Conservation (phyloP, 2,797 vertebrate genomes). For the Rhinogobio ventralis region DNA sequence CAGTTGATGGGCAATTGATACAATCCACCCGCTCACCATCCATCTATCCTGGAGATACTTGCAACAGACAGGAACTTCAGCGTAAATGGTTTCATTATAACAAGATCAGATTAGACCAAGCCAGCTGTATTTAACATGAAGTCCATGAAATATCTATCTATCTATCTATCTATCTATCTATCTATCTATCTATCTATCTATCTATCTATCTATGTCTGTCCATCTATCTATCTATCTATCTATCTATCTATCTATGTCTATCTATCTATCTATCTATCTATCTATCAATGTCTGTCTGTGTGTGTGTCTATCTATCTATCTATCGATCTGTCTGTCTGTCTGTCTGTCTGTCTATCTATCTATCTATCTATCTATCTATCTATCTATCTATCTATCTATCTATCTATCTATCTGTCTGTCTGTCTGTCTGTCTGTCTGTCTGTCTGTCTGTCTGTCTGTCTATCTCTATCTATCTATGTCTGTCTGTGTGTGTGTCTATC, state of each 20-base stretch:
- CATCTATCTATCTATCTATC: background rate
- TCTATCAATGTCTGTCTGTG: no score
- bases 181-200: no score
- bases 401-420: background rate
- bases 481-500: no score
- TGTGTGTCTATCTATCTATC: no score
- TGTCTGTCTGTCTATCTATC: background rate
- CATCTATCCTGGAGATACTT: background rate
- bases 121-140: no score
- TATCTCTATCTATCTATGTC: no score
- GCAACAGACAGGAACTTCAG: background rate
- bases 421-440: background rate
- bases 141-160: no score
- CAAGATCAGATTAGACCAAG: background rate
- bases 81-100: background rate
- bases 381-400: no score
- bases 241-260: no score
- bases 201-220: no score
- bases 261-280: background rate
- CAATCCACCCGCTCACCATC: background rate
- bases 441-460: background rate
- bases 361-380: background rate
- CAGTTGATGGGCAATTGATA: constrained; percentile 39
- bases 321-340: background rate
- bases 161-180: background rate